phyloP scores from a whole-genome alignment of 2,888 invertebrate genomes.

The Cantharis flavilabris region DNA sequence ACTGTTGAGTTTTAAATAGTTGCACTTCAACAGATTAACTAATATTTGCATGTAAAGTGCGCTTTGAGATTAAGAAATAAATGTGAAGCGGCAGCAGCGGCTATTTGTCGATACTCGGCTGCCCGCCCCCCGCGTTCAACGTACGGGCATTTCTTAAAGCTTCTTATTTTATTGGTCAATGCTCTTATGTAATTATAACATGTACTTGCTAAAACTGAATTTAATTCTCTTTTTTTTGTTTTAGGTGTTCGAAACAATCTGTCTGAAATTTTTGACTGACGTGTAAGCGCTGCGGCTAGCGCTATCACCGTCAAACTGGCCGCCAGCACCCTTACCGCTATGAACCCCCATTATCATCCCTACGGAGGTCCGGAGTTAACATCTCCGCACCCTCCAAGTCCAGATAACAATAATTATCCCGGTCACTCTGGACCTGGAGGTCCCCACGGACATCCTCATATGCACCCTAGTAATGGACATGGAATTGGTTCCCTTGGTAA shows the following conservation, averaged over 20 bases:
- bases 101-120: neutral
- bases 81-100: neutral
- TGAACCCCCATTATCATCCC: conserved; percentile 91
- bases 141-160: neutral
- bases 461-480: conserved; percentile 56
- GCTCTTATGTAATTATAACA: neutral
- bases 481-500: conserved; percentile 54
- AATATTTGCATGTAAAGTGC: neutral
- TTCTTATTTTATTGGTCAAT: neutral
- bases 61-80: neutral
- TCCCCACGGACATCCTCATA: conserved; percentile 57
- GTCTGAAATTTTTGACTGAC: conserved; percentile 17
- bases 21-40: neutral
- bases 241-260: neutral
- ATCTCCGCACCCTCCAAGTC: conserved; percentile 77
- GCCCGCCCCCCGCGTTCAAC: too few relatives aligned
- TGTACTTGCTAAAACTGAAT: neutral
- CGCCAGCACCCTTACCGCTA: conserved; percentile 80
- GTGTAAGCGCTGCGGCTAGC: conserved; percentile 37
- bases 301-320: conserved; percentile 77
- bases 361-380: conserved; percentile 74
- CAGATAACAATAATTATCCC: conserved; percentile 70
- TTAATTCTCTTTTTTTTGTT: neutral
- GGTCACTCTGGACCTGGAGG: conserved; percentile 56
- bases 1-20: neutral